A percentile compares a stretch with the other conserved stretches of the same genome.
Evolutionary conservation across 2,888 invertebrate genomes (phyloP).

Genomic region (Schizaphis graminum): DNA sequence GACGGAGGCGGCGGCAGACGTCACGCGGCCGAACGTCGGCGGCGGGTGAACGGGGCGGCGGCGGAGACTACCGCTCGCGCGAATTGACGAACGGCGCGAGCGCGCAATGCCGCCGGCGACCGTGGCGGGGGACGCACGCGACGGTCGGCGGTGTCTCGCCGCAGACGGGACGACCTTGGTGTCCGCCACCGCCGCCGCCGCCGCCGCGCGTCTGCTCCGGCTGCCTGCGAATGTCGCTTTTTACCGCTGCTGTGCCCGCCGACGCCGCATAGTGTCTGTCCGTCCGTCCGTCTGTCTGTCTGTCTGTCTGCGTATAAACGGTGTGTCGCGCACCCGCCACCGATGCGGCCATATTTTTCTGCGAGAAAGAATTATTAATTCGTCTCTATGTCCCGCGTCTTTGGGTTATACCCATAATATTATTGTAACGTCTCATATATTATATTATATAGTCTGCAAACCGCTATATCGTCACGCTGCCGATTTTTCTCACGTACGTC

Average conservation of each 20-base stretch:
- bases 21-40: constrained; percentile 53
- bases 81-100: constrained; percentile 26
- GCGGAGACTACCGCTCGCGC: constrained; percentile 41
- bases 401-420: too few relatives aligned
- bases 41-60: not conserved
- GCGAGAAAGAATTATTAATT: not conserved
- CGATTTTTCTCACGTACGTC: not conserved
- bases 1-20: constrained; percentile 52
- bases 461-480: not conserved
- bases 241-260: constrained; percentile 36
- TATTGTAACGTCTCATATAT: too few relatives aligned
- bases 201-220: constrained; percentile 7
- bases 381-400: not conserved
- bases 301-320: not conserved
- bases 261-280: constrained; percentile 10
- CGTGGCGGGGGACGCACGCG: constrained; percentile 29
- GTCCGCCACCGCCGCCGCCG: constrained; percentile 53
- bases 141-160: constrained; percentile 60
- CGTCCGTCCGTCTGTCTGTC: constrained; percentile 9
- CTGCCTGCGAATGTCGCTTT: constrained; percentile 18
- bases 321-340: not conserved
- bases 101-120: constrained; percentile 15
- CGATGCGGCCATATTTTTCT: not conserved
- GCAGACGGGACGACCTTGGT: constrained; percentile 64
- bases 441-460: too few relatives aligned